These are phyloP conservation scores for Dunckerocampus dactyliophorus DNA, from an alignment of 2,113 vertebrate species.

Conservation along the genomic window DNA sequence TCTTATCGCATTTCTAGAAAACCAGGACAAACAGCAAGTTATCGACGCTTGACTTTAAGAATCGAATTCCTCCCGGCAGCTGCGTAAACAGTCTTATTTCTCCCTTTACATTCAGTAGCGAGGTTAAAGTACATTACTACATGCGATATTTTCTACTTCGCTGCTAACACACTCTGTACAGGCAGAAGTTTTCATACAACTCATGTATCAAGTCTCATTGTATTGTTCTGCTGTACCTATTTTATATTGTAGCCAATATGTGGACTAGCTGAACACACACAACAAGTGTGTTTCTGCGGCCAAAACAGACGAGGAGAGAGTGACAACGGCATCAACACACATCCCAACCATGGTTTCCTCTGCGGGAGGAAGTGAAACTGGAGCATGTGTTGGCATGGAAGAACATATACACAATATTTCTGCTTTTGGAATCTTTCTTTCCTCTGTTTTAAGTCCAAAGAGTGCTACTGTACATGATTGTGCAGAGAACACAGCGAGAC, in stretches of 20 bases:
- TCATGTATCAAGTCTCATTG: too few relatives aligned
- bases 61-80: conserved; percentile 1
- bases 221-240: too few relatives aligned
- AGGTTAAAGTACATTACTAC: neutral
- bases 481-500: too few relatives aligned
- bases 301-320: conserved; percentile 45
- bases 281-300: conserved; percentile 35
- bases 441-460: too few relatives aligned
- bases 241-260: too few relatives aligned
- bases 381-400: conserved; percentile 39
- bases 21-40: conserved; percentile 2
- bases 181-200: too few relatives aligned
- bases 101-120: neutral
- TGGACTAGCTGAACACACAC: neutral
- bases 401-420: neutral
- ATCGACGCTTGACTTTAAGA: conserved; percentile 1
- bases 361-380: conserved; percentile 52
- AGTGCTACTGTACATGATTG: too few relatives aligned
- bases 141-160: neutral
- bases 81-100: neutral
- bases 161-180: too few relatives aligned
- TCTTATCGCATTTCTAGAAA: conserved; percentile 1
- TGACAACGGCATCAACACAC: conserved; percentile 41
- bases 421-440: neutral
- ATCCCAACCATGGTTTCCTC: conserved; percentile 42